Percentiles rank a stretch among this genome's conserved stretches.
These are phyloP conservation scores for Amblyraja radiata DNA, from an alignment of 2,797 vertebrate genomes.

Conservation along the genomic window DNA sequence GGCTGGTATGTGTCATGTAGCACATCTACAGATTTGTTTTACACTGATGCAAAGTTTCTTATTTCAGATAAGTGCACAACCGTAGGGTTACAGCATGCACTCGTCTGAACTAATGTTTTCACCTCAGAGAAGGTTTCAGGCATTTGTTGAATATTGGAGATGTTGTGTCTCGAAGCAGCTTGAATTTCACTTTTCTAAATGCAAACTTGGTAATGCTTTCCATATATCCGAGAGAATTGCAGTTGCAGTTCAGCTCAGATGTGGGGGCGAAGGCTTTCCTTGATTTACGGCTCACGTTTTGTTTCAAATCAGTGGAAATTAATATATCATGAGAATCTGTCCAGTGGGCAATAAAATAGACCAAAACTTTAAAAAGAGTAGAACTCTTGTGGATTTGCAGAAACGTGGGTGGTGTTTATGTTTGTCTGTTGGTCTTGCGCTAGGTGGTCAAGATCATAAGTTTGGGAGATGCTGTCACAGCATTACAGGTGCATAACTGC, in stretches of 20 bases:
- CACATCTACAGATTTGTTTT: background rate
- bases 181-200: background rate
- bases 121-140: too few relatives aligned
- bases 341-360: background rate
- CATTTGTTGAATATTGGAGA: background rate
- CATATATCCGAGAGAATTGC: background rate
- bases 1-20: background rate
- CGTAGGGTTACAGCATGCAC: background rate
- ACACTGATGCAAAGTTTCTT: background rate
- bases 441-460: too few relatives aligned
- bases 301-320: background rate
- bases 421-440: too few relatives aligned
- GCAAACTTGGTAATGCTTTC: background rate
- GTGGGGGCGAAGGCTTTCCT: background rate
- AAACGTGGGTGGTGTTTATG: too few relatives aligned
- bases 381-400: background rate
- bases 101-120: background rate
- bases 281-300: background rate
- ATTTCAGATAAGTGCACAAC: slow-evolving; percentile 16
- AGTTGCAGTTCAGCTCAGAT: background rate
- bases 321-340: background rate
- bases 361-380: background rate
- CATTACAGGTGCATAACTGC: too few relatives aligned
- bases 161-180: background rate
- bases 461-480: too few relatives aligned